A percentile compares a stretch with the other conserved stretches of the same genome.
Evolutionary conservation across 2,888 invertebrate genomes (phyloP).

Genomic region (Augiades crinisus): DNA sequence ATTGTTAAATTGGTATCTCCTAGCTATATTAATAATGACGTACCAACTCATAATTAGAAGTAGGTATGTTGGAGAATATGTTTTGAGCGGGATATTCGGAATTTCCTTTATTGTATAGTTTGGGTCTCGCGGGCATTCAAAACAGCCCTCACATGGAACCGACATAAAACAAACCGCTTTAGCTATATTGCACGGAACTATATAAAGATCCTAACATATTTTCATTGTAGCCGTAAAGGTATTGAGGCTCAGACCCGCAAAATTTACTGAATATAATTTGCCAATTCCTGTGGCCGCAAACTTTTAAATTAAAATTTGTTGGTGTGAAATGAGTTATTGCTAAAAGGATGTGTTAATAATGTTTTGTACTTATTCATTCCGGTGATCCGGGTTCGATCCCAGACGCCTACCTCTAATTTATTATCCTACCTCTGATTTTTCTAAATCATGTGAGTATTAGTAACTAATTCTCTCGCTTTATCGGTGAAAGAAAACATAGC

Average conservation of each 20-base stretch:
- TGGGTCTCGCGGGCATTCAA: background rate
- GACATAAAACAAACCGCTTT: constrained; percentile 1
- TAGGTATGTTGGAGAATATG: too few species aligned
- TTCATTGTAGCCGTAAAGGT: constrained; percentile 20
- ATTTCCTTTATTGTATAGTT: background rate
- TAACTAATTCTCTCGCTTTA: too few species aligned
- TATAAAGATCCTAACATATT: constrained; percentile 16
- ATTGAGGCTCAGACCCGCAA: constrained; percentile 13
- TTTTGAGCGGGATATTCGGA: background rate
- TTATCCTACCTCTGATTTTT: too few species aligned
- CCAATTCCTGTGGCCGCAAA: constrained; percentile 11
- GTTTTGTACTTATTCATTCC: too few species aligned
- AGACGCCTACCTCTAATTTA: too few species aligned
- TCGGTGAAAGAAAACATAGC: too few species aligned
- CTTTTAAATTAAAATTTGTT: constrained; percentile 20
- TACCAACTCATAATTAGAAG: too few species aligned
- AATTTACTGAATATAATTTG: constrained; percentile 13
- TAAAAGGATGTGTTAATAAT: too few species aligned
- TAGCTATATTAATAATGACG: too few species aligned
- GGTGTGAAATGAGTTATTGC: background rate
- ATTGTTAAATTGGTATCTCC: too few species aligned
- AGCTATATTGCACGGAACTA: constrained; percentile 6
- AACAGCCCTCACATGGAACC: constrained; percentile 3
- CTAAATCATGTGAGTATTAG: too few species aligned
- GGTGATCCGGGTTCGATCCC: too few species aligned